phyloP scores from a whole-genome alignment of 2,113 vertebrate species.

The Astatoreochromis straeleni region DNA sequence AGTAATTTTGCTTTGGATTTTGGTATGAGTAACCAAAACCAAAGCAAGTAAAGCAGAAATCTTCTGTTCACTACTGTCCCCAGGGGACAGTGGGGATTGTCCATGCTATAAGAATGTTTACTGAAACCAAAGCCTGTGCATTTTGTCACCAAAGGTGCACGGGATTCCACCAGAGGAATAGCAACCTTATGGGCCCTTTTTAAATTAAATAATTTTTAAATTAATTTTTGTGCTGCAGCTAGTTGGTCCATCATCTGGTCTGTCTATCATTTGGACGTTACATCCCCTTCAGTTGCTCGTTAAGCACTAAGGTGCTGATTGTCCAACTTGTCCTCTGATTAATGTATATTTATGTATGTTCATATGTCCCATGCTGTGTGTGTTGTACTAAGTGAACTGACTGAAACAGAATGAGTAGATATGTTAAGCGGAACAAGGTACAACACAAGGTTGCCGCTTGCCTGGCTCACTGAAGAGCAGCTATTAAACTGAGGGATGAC shows the following conservation, averaged over 20 bases:
- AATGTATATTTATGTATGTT: not conserved
- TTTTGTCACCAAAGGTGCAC: not conserved
- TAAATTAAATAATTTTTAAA: not conserved
- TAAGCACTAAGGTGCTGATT: not conserved
- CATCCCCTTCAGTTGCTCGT: not conserved
- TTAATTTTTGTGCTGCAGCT: not conserved
- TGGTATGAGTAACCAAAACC: not conserved
- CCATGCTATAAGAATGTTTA: not conserved
- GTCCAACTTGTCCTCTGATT: not conserved
- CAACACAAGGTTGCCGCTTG: not conserved
- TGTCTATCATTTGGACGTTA: not conserved
- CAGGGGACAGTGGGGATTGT: not conserved
- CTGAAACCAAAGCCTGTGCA: not conserved
- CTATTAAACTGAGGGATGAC: not conserved
- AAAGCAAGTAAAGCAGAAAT: not conserved
- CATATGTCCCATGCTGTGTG: not conserved
- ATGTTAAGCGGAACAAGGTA: not conserved
- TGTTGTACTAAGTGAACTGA: not conserved
- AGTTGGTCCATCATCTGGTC: not conserved
- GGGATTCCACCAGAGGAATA: not conserved
- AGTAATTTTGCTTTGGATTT: not conserved
- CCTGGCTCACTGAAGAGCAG: not conserved
- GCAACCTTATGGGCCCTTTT: not conserved
- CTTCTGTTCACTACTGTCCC: not conserved
- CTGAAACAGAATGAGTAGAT: not conserved